A percentile compares a stretch with the other conserved stretches of the same genome.
Conservation (phyloP, 2,888 invertebrate genomes). For the Chymomyza caudatula region DNA sequence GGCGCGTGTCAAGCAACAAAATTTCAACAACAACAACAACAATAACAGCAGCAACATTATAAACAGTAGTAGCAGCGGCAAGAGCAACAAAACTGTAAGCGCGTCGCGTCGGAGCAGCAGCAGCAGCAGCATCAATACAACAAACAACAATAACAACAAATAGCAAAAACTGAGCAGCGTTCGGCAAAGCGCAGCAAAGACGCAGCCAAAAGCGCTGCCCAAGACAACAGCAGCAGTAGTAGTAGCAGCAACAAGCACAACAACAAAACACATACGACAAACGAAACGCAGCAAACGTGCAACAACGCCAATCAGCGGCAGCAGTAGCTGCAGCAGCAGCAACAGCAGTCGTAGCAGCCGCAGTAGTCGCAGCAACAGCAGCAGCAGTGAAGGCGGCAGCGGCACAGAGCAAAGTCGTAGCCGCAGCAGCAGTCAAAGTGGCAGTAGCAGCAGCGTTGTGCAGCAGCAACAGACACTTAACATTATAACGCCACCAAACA, state of each 20-base stretch:
- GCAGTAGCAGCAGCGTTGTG: conserved; percentile 11
- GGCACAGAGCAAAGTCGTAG: conserved; percentile 10
- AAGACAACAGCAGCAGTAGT: conserved; percentile 22
- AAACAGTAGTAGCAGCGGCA: background rate
- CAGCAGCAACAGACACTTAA: conserved; percentile 15
- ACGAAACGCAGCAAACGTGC: conserved; percentile 5
- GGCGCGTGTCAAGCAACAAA: background rate
- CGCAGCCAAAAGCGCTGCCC: conserved; percentile 19
- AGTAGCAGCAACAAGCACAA: conserved; percentile 16
- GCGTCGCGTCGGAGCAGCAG: background rate
- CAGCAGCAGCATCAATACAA: conserved; percentile 23
- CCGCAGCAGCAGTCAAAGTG: background rate
- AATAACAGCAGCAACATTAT: background rate
- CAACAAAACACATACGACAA: conserved; percentile 25
- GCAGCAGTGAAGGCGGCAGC: conserved; percentile 24
- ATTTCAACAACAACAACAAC: background rate
- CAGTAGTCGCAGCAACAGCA: conserved; percentile 23
- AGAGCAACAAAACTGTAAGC: background rate
- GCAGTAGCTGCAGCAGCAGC: conserved; percentile 15
- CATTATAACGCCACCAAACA: conserved; percentile 18
- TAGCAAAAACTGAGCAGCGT: conserved; percentile 69
- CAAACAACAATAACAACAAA: conserved; percentile 59
- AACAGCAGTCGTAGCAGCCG: conserved; percentile 19
- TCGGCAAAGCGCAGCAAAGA: conserved; percentile 61
- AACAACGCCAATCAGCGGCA: conserved; percentile 15